phyloP scores from a whole-genome alignment of 2,797 vertebrate species.

The Paramormyrops hopkinsi region DNA sequence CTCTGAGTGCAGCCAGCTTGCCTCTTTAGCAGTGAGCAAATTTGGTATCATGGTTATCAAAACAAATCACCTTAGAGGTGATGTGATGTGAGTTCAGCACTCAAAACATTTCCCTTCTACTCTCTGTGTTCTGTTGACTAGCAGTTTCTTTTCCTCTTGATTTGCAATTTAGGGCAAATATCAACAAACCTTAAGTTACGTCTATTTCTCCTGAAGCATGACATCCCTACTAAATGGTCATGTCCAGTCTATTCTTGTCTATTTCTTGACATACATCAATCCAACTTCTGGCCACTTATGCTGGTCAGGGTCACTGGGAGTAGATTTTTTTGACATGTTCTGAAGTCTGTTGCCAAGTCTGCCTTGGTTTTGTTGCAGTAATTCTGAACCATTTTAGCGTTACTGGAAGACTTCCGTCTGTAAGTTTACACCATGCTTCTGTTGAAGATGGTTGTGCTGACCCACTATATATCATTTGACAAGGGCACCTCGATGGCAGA shows the following conservation, averaged over 20 bases:
- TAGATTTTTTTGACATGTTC: background rate
- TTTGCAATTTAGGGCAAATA: background rate
- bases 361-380: background rate
- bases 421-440: background rate
- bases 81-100: background rate
- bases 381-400: background rate
- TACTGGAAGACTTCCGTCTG: background rate
- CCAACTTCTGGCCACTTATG: background rate
- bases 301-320: background rate
- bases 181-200: background rate
- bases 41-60: background rate
- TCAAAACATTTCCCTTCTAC: background rate
- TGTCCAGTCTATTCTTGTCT: background rate
- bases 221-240: background rate
- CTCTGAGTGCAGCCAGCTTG: background rate
- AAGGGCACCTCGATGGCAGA: background rate
- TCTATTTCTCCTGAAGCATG: background rate
- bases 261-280: background rate
- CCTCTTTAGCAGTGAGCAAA: background rate
- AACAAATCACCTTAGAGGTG: conserved; percentile 2
- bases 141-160: background rate
- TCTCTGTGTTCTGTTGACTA: background rate
- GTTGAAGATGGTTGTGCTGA: background rate
- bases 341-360: background rate
- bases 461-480: background rate